Percentiles rank a stretch among this genome's conserved stretches.
These are phyloP conservation scores for Notolepis coatsorum DNA, from an alignment of 2,797 vertebrate genomes.

Conservation along the genomic window DNA sequence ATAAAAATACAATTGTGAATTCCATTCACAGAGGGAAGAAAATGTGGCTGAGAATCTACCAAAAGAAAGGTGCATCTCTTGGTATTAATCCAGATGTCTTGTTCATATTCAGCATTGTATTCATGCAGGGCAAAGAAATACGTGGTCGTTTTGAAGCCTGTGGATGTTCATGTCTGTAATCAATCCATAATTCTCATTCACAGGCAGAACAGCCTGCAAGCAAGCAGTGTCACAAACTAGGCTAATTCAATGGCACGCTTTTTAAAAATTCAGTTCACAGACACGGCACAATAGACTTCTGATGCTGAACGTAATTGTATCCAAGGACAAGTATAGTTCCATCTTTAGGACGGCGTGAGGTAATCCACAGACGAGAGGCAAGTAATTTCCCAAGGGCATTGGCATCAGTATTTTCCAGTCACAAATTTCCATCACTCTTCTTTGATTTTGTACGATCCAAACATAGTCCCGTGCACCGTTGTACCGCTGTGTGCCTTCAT, in stretches of 20 bases:
- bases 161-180: slow-evolving; percentile 28
- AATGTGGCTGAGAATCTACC: slow-evolving; percentile 16
- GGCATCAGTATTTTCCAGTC: slow-evolving; percentile 53
- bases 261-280: slow-evolving; percentile 19
- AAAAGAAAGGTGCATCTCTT: slow-evolving; percentile 19
- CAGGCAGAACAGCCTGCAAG: slow-evolving; percentile 8
- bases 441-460: slow-evolving; percentile 74
- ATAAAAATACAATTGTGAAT: slow-evolving; percentile 39
- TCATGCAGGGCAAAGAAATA: slow-evolving; percentile 26
- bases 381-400: slow-evolving; percentile 62
- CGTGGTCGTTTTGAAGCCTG: slow-evolving; percentile 2
- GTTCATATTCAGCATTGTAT: slow-evolving; percentile 5
- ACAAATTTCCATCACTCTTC: slow-evolving; percentile 61
- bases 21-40: slow-evolving; percentile 33
- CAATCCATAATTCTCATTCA: slow-evolving; percentile 17
- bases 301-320: slow-evolving; percentile 62
- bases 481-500: slow-evolving; percentile 29
- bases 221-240: slow-evolving; percentile 28
- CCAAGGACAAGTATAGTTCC: slow-evolving; percentile 72
- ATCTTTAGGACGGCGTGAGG: slow-evolving; percentile 60
- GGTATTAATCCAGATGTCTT: slow-evolving; percentile 67
- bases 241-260: slow-evolving; percentile 25
- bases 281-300: slow-evolving; percentile 24
- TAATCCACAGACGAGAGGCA: slow-evolving; percentile 76
- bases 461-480: slow-evolving; percentile 52